Evolutionary conservation across 1,140 invertebrate species (phyloP).

Genomic region (Trachelipus rathkii): DNA sequence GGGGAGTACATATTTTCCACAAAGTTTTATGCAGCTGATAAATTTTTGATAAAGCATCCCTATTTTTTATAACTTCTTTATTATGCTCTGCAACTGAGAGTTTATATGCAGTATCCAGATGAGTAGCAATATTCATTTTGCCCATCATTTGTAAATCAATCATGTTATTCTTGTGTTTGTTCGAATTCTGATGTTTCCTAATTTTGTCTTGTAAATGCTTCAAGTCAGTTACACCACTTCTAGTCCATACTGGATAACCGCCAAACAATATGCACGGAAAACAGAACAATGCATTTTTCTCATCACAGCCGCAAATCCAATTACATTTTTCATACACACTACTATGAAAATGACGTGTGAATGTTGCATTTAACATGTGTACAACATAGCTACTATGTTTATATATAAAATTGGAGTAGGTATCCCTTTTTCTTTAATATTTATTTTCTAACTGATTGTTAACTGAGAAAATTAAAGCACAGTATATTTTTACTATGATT

Average conservation of each 20-base stretch:
- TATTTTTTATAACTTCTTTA: constrained; percentile 36
- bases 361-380: no score
- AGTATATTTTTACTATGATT: no score
- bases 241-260: constrained; percentile 34
- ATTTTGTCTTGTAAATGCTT: constrained; percentile 31
- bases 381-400: no score
- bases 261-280: constrained; percentile 13
- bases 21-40: constrained; percentile 45
- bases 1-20: constrained; percentile 37
- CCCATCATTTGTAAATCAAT: constrained; percentile 25
- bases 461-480: no score
- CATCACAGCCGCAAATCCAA: constrained; percentile 26
- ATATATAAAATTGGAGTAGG: no score
- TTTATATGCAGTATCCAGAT: constrained; percentile 21
- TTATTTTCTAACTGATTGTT: no score
- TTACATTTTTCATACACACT: constrained; percentile 28
- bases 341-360: constrained; percentile 18
- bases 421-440: no score
- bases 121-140: constrained; percentile 12
- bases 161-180: constrained; percentile 38
- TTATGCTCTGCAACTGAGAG: constrained; percentile 24
- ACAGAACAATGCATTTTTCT: constrained; percentile 12
- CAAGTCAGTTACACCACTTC: constrained; percentile 32
- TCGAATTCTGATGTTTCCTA: constrained; percentile 35
- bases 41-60: constrained; percentile 39